Evolutionary conservation across 2,797 vertebrate species (phyloP).

Genomic region (Paguma larvata): DNA sequence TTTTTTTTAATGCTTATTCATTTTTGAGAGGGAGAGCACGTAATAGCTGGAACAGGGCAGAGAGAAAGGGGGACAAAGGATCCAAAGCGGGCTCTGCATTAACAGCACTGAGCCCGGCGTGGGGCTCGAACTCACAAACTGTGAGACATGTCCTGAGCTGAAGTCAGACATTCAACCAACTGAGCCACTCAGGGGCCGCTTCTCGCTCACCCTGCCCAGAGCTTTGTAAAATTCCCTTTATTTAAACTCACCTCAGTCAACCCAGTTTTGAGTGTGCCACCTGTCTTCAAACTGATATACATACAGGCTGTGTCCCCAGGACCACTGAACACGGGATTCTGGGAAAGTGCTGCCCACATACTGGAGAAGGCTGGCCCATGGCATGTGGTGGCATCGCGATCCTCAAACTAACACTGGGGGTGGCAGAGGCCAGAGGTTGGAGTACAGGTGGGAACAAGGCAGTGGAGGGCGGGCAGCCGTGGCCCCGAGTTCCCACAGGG

Average conservation of each 20-base stretch:
- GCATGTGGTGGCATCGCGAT: neutral
- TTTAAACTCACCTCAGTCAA: neutral
- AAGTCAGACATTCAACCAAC: too few relatives aligned
- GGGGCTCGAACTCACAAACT: too few relatives aligned
- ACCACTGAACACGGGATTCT: neutral
- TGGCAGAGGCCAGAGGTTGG: neutral
- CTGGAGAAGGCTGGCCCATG: neutral
- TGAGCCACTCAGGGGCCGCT: too few relatives aligned
- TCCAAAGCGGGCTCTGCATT: too few relatives aligned
- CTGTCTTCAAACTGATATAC: neutral
- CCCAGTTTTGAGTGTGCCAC: neutral
- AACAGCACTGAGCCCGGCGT: too few relatives aligned
- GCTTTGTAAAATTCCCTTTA: neutral
- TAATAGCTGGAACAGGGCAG: too few relatives aligned
- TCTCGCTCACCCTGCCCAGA: neutral
- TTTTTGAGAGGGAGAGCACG: too few relatives aligned
- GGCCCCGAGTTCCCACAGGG: neutral
- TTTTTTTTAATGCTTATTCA: too few relatives aligned
- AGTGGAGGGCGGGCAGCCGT: neutral
- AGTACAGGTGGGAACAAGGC: too few relatives aligned
- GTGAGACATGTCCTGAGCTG: too few relatives aligned
- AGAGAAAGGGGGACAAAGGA: too few relatives aligned
- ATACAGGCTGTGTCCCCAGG: neutral
- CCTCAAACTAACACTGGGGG: neutral
- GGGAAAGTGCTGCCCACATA: neutral